Conservation (phyloP, 2,113 vertebrate genomes). For the Galemys pyrenaicus region DNA sequence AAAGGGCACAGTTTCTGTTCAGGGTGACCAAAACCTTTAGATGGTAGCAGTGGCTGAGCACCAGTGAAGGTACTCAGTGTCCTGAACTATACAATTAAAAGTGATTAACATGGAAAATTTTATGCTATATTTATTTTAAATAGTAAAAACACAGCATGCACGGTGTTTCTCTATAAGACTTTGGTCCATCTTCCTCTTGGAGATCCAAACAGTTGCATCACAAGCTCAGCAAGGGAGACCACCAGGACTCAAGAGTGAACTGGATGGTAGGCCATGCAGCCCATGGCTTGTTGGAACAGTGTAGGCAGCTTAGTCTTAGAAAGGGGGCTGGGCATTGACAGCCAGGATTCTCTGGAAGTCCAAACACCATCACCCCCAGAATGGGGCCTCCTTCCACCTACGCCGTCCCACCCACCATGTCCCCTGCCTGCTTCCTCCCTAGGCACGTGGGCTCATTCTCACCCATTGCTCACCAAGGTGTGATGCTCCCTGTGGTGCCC, state of each 20-base stretch:
- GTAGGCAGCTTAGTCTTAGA: fast-evolving
- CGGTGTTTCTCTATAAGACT: neutral
- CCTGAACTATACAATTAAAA: neutral
- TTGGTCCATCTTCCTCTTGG: neutral
- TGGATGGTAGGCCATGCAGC: neutral
- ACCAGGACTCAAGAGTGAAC: neutral
- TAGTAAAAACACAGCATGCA: neutral
- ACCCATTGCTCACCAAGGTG: neutral
- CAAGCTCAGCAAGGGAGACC: neutral
- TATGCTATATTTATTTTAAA: neutral
- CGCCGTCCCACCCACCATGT: fast-evolving
- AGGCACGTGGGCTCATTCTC: fast-evolving
- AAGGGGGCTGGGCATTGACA: fast-evolving
- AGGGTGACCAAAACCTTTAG: neutral
- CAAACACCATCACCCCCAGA: neutral
- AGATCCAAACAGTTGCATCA: neutral
- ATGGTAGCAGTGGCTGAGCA: fast-evolving
- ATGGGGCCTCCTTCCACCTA: neutral
- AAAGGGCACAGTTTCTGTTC: neutral
- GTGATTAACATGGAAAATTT: neutral
- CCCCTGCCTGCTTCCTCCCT: neutral
- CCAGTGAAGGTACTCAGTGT: neutral
- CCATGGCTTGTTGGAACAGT: neutral
- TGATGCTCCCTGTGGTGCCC: too few relatives aligned
- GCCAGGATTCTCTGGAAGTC: neutral